A percentile compares a stretch with the other conserved stretches of the same genome.
These are phyloP conservation scores for Lordiphosa mommai DNA, from an alignment of 1,140 invertebrate genomes.

Conservation along the genomic window DNA sequence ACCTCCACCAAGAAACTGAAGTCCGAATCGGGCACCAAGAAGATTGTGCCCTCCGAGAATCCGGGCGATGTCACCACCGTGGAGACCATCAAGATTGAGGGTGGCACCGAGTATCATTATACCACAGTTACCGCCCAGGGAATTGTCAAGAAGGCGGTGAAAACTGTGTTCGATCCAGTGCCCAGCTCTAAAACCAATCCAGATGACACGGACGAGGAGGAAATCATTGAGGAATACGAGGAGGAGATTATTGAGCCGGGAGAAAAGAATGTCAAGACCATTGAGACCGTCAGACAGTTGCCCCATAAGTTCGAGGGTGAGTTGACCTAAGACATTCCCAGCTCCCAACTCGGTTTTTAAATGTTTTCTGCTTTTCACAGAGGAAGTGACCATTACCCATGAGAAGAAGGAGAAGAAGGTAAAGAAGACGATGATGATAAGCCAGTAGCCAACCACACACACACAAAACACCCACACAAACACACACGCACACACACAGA, in stretches of 20 bases:
- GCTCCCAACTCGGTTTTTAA: no score
- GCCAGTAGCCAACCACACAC: constrained; percentile 48
- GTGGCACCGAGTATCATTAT: constrained; percentile 76
- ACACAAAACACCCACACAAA: constrained; percentile 18
- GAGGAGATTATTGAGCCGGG: constrained; percentile 78
- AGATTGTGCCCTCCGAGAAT: constrained; percentile 75
- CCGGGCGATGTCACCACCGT: constrained; percentile 77
- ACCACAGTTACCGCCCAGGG: constrained; percentile 75
- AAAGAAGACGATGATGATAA: constrained; percentile 78
- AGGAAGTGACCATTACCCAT: constrained; percentile 75
- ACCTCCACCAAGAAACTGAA: constrained; percentile 71
- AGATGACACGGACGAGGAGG: constrained; percentile 73
- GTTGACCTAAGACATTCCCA: background rate
- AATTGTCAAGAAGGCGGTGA: constrained; percentile 76
- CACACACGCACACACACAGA: constrained; percentile 15
- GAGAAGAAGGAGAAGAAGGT: constrained; percentile 79
- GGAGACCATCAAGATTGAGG: constrained; percentile 75
- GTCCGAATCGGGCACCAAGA: constrained; percentile 78
- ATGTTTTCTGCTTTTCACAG: constrained; percentile 23
- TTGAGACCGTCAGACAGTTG: constrained; percentile 72
- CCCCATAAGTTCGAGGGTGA: constrained; percentile 72
- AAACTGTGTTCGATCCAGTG: constrained; percentile 75
- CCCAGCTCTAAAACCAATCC: constrained; percentile 53
- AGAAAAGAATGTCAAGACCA: constrained; percentile 71
- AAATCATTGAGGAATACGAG: constrained; percentile 78